Conservation (phyloP, 2,797 vertebrate species). For the Chrysolophus pictus region DNA sequence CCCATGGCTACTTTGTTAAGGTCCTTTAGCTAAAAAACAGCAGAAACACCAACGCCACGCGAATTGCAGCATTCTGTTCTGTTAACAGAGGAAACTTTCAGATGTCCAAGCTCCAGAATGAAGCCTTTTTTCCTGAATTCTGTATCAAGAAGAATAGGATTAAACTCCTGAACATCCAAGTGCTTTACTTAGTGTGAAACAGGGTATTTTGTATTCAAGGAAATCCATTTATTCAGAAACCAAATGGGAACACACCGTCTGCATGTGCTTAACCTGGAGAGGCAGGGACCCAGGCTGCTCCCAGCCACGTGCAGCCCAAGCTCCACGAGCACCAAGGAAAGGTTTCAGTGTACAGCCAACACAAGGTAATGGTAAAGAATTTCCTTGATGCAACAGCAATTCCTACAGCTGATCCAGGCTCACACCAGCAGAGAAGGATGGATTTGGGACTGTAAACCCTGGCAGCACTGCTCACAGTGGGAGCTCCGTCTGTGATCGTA, state of each 20-base stretch:
- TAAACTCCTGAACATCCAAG: neutral
- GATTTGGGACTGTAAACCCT: neutral
- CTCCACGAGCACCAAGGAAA: neutral
- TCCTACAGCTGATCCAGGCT: neutral
- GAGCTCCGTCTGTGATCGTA: neutral
- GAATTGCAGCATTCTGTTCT: fast-evolving
- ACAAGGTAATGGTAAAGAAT: neutral
- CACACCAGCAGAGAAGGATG: neutral
- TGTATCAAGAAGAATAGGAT: neutral
- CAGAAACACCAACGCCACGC: fast-evolving
- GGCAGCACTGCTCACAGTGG: neutral
- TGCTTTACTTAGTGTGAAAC: neutral
- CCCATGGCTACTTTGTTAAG: fast-evolving
- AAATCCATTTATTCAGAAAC: neutral
- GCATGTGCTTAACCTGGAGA: neutral
- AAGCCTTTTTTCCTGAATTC: neutral
- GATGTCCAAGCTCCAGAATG: neutral
- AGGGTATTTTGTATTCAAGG: neutral
- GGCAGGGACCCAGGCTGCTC: neutral
- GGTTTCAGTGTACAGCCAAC: neutral
- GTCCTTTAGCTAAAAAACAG: neutral
- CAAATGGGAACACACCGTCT: fast-evolving
- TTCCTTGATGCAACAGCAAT: neutral
- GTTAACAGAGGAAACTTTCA: neutral
- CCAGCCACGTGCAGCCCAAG: neutral